Conservation (phyloP, 2,113 vertebrate genomes). For the Blennius ocellaris region DNA sequence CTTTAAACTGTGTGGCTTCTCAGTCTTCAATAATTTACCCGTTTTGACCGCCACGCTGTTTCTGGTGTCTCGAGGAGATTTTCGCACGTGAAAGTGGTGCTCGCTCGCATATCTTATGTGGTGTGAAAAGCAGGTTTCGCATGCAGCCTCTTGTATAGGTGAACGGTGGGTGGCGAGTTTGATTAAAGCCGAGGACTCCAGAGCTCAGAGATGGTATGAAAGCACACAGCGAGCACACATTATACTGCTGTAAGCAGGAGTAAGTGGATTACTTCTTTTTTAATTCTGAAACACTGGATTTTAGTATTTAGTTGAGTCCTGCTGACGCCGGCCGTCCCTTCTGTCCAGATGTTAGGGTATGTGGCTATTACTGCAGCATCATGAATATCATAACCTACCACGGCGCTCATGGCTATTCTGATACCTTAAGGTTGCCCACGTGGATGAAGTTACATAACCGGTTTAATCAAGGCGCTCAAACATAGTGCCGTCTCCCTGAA, state of each 20-base stretch:
- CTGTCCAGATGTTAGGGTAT: constrained; percentile 25
- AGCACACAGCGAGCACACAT: constrained; percentile 4
- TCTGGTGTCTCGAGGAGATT: neutral
- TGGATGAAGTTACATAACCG: constrained; percentile 26
- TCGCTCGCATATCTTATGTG: neutral
- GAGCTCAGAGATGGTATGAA: neutral
- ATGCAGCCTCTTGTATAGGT: neutral
- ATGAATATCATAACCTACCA: neutral
- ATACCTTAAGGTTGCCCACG: neutral
- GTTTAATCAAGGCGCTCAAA: constrained; percentile 16
- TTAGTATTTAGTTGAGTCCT: neutral
- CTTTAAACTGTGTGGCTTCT: neutral
- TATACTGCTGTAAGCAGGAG: constrained; percentile 1
- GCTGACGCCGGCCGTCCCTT: neutral
- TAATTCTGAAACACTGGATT: constrained; percentile 11
- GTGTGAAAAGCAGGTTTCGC: constrained; percentile 9
- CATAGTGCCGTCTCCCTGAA: constrained; percentile 25
- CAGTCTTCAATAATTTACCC: neutral
- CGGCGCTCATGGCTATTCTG: neutral
- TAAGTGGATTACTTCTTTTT: constrained; percentile 26
- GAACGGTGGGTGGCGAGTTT: neutral
- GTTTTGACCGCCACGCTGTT: neutral
- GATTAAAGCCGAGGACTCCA: constrained; percentile 11
- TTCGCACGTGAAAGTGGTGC: neutral
- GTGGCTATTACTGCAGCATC: neutral